These are phyloP conservation scores for Leucophenga montana DNA, from an alignment of 2,888 invertebrate species.

Conservation along the genomic window DNA sequence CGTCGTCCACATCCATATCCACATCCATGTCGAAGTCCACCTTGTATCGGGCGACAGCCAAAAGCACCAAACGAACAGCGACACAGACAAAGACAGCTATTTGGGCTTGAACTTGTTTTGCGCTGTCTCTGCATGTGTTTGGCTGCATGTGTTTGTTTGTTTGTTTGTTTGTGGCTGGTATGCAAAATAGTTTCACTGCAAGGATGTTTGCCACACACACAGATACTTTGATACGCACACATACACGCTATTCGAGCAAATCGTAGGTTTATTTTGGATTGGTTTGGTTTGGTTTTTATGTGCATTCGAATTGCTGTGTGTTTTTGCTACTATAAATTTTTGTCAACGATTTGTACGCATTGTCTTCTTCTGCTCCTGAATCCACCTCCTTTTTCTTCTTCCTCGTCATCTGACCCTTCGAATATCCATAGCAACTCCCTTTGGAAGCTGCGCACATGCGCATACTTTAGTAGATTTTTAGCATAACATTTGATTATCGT, in stretches of 20 bases:
- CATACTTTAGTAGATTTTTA: slow-evolving; percentile 57
- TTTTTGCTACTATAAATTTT: slow-evolving; percentile 63
- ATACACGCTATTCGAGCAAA: background rate
- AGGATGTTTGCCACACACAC: slow-evolving; percentile 43
- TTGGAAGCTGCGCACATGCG: slow-evolving; percentile 8
- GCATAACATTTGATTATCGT: slow-evolving; percentile 65
- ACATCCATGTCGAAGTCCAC: no score
- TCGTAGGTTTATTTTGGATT: background rate
- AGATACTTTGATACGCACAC: background rate
- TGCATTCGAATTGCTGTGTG: slow-evolving; percentile 15
- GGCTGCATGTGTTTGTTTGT: slow-evolving; percentile 26
- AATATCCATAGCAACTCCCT: background rate
- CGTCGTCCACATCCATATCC: no score
- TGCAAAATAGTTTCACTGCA: slow-evolving; percentile 66
- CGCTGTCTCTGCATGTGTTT: background rate
- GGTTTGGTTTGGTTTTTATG: slow-evolving; percentile 19
- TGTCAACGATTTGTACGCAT: slow-evolving; percentile 67
- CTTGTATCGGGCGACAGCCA: slow-evolving; percentile 11
- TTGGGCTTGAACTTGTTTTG: slow-evolving; percentile 25
- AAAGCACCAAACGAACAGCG: slow-evolving; percentile 7
- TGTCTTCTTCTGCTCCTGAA: slow-evolving; percentile 43
- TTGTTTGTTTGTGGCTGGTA: slow-evolving; percentile 49
- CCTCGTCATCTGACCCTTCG: slow-evolving; percentile 5
- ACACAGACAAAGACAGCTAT: slow-evolving; percentile 10
- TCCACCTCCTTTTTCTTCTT: slow-evolving; percentile 9